A percentile compares a stretch with the other conserved stretches of the same genome.
Conservation (phyloP, 2,113 vertebrate genomes). For the Neolamprologus devosi region DNA sequence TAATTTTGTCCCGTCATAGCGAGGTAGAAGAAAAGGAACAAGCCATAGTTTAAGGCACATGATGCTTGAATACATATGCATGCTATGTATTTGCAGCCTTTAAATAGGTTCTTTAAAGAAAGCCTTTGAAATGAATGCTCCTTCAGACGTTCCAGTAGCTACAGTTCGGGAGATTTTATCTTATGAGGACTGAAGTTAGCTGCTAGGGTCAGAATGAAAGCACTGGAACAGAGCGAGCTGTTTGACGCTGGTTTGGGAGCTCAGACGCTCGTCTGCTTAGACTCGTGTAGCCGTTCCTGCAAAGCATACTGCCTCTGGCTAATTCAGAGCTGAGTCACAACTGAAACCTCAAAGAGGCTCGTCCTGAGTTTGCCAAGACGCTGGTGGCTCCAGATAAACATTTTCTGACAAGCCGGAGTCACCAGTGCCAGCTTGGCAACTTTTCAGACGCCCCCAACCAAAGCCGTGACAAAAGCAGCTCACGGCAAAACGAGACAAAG, state of each 20-base stretch:
- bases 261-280: neutral
- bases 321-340: conserved; percentile 21
- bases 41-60: neutral
- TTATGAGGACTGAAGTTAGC: neutral
- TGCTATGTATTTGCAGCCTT: neutral
- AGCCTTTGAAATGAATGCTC: neutral
- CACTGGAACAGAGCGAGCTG: neutral
- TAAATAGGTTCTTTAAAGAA: neutral
- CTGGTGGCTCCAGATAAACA: neutral
- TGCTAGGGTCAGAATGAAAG: neutral
- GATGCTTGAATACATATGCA: neutral
- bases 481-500: neutral
- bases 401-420: neutral
- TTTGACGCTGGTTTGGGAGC: neutral
- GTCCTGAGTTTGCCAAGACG: neutral
- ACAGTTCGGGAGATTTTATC: neutral
- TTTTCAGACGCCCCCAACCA: neutral
- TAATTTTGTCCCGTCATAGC: neutral
- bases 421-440: neutral
- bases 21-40: neutral
- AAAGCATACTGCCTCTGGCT: neutral
- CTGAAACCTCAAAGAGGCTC: conserved; percentile 2
- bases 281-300: neutral
- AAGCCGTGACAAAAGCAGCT: neutral
- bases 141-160: neutral